These are phyloP conservation scores for Zaprionus gabonicus DNA, from an alignment of 1,140 invertebrate genomes.

Conservation along the genomic window DNA sequence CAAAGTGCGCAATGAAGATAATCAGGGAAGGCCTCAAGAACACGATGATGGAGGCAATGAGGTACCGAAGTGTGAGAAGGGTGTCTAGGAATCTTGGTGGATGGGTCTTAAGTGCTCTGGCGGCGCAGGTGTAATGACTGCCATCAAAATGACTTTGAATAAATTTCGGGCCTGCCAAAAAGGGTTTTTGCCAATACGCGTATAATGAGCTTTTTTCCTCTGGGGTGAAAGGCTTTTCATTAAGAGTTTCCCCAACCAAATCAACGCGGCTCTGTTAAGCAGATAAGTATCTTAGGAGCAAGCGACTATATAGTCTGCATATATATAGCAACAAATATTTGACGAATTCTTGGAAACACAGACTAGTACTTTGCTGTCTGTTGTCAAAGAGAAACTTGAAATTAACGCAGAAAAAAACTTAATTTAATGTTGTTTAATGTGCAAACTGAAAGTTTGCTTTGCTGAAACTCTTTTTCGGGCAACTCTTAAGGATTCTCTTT, in stretches of 20 bases:
- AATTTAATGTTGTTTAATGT: background rate
- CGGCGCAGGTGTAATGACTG: slow-evolving; percentile 55
- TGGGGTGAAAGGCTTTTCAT: slow-evolving; percentile 36
- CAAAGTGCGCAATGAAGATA: slow-evolving; percentile 50
- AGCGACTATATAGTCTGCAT: background rate
- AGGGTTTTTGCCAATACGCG: slow-evolving; percentile 35
- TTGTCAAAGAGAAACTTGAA: slow-evolving; percentile 5
- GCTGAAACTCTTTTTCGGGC: background rate
- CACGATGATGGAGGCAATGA: background rate
- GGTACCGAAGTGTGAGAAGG: too few relatives aligned
- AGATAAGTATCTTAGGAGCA: slow-evolving; percentile 27
- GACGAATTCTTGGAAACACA: background rate
- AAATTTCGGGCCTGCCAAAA: slow-evolving; percentile 45
- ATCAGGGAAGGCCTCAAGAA: slow-evolving; percentile 32
- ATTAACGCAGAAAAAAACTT: background rate
- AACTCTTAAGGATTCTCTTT: slow-evolving; percentile 29
- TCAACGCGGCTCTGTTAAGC: slow-evolving; percentile 18
- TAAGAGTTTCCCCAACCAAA: slow-evolving; percentile 36
- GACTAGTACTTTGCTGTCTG: background rate
- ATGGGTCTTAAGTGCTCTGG: slow-evolving; percentile 24
- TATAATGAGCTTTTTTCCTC: slow-evolving; percentile 42
- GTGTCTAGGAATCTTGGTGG: background rate
- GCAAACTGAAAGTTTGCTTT: background rate
- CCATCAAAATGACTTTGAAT: slow-evolving; percentile 44
- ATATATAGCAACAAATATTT: slow-evolving; percentile 23